Evolutionary conservation across 23 tunicate genomes (phyloP), one percentile per base, ranked within the genome.

Genomic region (Oikopleura dioica): DNA sequence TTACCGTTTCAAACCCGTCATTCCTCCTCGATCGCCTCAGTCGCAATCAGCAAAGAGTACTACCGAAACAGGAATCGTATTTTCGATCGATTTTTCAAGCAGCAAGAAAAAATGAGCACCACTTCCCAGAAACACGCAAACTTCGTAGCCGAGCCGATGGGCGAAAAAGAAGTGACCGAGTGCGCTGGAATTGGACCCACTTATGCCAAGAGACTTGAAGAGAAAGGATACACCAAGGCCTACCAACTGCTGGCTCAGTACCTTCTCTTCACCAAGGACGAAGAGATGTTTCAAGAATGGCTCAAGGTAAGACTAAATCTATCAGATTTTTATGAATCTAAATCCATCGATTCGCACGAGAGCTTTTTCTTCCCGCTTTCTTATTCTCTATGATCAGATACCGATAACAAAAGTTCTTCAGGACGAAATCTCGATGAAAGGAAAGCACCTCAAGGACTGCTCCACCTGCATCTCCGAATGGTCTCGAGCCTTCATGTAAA

Each of bases 111-210:
- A n/a, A 44, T 44, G 55, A 9, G 16, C 16, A 9, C 55, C 9
- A 44, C 55, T 9, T 44, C 55, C 9, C 9, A 63, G 30, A 63
- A 63, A 63, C 72, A 63, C n/a, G 72, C 30, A 4, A 23, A 63
- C 2, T 63, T 63, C n/a, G 72, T 63, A 4, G 72, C 72, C 72
- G 72, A 63, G n/a, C 72, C 26, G n/a, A 26, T 26, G 72, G 72
- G 72, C 28, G 72, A 63, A 2, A 63, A 63, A 28, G 72, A 63
- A 26, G 16, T 24, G 31, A 23, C 26, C 4, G 30, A 26, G 30
- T 2, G 2, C 30, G 72, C 72, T 4, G 72, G 72, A 63, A 63
- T 63, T 16, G 72, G 72, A 21, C 31, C 28, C 4, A 63, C 72
- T 44, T 26, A 63, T 63, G 30, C 4, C 72, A 63, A 16, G n/a